Conservation (phyloP, 1,140 invertebrate genomes). For the Anastrepha ludens region DNA sequence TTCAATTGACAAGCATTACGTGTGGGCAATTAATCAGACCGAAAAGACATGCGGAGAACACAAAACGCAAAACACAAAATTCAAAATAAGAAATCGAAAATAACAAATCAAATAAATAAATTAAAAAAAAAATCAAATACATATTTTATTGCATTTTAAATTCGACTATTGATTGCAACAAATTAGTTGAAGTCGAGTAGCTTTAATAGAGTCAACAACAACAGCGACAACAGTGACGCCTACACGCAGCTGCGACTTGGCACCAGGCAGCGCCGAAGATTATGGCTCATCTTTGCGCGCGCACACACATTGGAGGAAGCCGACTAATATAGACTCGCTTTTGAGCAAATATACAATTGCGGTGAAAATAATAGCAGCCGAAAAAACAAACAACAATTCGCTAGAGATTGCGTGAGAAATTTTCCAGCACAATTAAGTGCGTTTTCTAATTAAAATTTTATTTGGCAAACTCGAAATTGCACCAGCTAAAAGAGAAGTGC, state of each 20-base stretch:
- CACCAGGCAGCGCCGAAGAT: slow-evolving; percentile 15
- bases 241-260: background rate
- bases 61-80: background rate
- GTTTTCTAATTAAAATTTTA: too few species aligned
- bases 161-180: slow-evolving; percentile 44
- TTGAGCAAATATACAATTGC: too few species aligned
- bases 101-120: background rate
- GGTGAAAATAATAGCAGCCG: too few species aligned
- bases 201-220: slow-evolving; percentile 46
- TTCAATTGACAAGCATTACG: slow-evolving; percentile 37
- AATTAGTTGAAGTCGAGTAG: slow-evolving; percentile 47
- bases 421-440: too few species aligned
- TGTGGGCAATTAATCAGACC: slow-evolving; percentile 52
- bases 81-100: background rate
- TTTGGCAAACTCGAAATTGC: too few species aligned
- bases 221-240: background rate
- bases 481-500: too few species aligned
- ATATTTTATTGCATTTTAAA: slow-evolving; percentile 45
- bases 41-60: background rate
- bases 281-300: slow-evolving; percentile 18
- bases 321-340: too few species aligned
- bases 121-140: background rate
- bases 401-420: too few species aligned
- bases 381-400: too few species aligned
- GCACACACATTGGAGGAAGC: background rate